Conservation (phyloP, 1,140 invertebrate species). For the Brachionus manjavacas region DNA sequence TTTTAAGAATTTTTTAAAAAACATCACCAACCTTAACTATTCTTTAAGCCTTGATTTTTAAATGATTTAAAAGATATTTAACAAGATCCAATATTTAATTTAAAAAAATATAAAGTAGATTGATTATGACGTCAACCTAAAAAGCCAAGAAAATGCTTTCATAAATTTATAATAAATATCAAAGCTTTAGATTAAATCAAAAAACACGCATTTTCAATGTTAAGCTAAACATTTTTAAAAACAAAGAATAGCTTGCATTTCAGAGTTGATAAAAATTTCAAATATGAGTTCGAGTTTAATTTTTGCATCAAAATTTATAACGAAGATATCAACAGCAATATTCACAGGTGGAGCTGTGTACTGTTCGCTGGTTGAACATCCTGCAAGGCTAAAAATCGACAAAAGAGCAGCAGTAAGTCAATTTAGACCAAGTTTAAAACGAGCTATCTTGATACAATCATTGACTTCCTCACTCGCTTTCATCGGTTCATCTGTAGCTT, state of each 20-base stretch:
- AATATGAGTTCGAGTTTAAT: background rate
- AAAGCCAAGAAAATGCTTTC: background rate
- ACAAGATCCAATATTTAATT: no score
- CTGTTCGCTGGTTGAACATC: background rate
- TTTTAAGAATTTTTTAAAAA: no score
- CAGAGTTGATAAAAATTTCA: background rate
- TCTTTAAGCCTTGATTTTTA: no score
- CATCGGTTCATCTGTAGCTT: background rate
- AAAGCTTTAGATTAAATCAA: background rate
- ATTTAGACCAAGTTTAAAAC: constrained; percentile 18
- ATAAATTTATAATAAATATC: background rate
- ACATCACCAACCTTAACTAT: no score
- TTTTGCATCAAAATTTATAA: background rate
- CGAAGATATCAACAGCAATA: background rate
- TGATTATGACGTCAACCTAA: background rate
- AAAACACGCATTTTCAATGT: background rate
- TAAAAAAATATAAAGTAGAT: no score
- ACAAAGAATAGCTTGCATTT: background rate
- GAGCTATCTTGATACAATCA: background rate
- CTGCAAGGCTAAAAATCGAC: background rate
- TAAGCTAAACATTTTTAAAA: background rate
- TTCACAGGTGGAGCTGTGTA: constrained; percentile 13
- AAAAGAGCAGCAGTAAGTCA: background rate
- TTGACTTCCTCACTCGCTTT: background rate
- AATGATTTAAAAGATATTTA: no score